Evolutionary conservation across 2,797 vertebrate genomes (phyloP).

Genomic region (Danio aesculapii): DNA sequence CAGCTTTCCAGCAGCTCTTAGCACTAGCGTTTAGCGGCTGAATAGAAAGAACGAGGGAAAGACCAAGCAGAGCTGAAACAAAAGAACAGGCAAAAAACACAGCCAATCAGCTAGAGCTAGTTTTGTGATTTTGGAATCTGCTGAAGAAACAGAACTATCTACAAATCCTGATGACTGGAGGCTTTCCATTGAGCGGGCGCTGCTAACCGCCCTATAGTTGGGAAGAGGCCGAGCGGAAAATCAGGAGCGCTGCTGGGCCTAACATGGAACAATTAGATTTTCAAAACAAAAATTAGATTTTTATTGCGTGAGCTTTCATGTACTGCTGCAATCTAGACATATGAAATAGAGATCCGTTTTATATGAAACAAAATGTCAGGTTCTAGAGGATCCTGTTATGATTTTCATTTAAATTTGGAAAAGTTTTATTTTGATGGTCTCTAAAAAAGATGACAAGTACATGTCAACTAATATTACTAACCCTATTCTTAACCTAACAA

Average conservation of each 20-base stretch:
- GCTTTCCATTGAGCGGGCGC: slow-evolving; percentile 74
- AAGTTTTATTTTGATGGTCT: too few relatives aligned
- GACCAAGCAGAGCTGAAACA: slow-evolving; percentile 69
- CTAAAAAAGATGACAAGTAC: too few relatives aligned
- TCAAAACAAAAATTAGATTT: slow-evolving; percentile 53
- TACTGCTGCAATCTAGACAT: neutral
- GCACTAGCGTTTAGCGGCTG: slow-evolving; percentile 64
- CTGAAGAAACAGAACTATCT: slow-evolving; percentile 82
- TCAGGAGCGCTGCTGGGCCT: slow-evolving; percentile 45
- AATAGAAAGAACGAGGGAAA: slow-evolving; percentile 65
- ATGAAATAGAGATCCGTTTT: neutral
- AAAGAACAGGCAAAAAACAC: slow-evolving; percentile 61
- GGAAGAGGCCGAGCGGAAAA: slow-evolving; percentile 64
- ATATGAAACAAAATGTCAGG: neutral
- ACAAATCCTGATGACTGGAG: slow-evolving; percentile 79
- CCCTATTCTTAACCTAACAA: too few relatives aligned
- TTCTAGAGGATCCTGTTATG: neutral
- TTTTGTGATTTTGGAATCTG: slow-evolving; percentile 81
- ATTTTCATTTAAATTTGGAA: neutral
- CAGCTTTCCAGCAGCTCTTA: slow-evolving; percentile 71
- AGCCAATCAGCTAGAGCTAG: slow-evolving; percentile 74
- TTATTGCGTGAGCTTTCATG: neutral
- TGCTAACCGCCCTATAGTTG: slow-evolving; percentile 70
- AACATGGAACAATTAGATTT: slow-evolving; percentile 50
- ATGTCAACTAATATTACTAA: too few relatives aligned